Conservation (phyloP, 2,797 vertebrate species). For the Lacerta agilis region DNA sequence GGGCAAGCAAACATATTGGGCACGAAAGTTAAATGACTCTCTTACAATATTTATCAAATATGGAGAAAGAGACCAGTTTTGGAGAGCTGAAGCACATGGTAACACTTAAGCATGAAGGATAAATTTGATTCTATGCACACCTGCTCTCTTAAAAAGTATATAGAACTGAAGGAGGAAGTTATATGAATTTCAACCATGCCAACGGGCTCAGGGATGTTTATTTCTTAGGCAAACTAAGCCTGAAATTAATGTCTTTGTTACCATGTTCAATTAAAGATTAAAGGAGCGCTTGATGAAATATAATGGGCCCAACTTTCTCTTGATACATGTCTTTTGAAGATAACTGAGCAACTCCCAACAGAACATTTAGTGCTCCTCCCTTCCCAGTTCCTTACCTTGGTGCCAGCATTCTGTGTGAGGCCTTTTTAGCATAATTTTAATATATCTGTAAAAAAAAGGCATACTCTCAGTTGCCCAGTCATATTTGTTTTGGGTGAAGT, state of each 20-base stretch:
- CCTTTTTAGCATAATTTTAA: slow-evolving; percentile 71
- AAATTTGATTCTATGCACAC: too few species aligned
- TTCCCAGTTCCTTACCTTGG: slow-evolving; percentile 64
- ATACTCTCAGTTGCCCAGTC: slow-evolving; percentile 71
- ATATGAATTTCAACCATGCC: slow-evolving; percentile 63
- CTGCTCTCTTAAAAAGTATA: too few species aligned
- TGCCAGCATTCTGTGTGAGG: slow-evolving; percentile 70
- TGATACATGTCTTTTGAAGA: slow-evolving; percentile 54
- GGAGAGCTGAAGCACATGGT: not conserved
- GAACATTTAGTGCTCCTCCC: slow-evolving; percentile 52
- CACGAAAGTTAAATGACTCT: not conserved
- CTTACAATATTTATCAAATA: not conserved
- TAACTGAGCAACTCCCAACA: slow-evolving; percentile 20
- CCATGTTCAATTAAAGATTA: slow-evolving; percentile 71
- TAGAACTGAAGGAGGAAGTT: not conserved
- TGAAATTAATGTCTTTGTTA: slow-evolving; percentile 70
- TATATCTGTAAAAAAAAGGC: slow-evolving; percentile 52
- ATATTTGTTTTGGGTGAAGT: slow-evolving; percentile 77
- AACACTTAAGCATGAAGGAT: not conserved
- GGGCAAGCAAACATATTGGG: not conserved
- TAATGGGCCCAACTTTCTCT: slow-evolving; percentile 64
- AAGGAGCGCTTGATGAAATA: slow-evolving; percentile 69
- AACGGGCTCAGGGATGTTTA: slow-evolving; percentile 46
- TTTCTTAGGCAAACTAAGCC: slow-evolving; percentile 59
- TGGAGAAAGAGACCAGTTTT: not conserved